phyloP scores from a whole-genome alignment of 2,113 vertebrate species.

The Meriones unguiculatus region DNA sequence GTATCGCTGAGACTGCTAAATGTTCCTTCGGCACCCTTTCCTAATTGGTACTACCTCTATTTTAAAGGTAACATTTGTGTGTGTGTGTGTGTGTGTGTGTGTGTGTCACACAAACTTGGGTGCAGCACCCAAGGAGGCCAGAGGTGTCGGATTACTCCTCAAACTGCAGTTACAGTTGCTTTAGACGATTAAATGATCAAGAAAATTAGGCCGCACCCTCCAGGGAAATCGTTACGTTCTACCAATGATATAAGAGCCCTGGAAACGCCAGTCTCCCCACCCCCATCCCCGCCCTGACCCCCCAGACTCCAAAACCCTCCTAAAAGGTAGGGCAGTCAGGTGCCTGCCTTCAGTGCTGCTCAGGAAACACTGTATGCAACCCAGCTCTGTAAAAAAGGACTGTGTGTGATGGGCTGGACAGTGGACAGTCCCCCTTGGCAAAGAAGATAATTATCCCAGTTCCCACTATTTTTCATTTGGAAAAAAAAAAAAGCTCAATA shows the following conservation, averaged over 20 bases:
- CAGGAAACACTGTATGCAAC: neutral
- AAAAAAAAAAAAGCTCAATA: neutral
- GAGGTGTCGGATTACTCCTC: neutral
- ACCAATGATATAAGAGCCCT: neutral
- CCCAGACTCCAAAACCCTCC: neutral
- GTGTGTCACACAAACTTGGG: neutral
- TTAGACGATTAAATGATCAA: conserved; percentile 49
- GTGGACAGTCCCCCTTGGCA: neutral
- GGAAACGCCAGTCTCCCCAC: neutral
- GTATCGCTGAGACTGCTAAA: neutral
- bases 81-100: neutral
- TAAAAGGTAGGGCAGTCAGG: neutral
- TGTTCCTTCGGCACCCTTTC: conserved; percentile 3
- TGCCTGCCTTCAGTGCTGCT: neutral
- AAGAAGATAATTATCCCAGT: neutral
- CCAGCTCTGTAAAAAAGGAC: neutral
- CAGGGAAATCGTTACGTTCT: neutral
- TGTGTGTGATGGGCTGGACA: neutral
- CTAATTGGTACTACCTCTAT: neutral
- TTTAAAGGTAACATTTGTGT: neutral
- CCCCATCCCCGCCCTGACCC: neutral
- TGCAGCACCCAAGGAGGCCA: neutral
- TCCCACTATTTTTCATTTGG: conserved; percentile 22
- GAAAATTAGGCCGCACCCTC: neutral
- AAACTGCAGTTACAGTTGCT: neutral